A percentile compares a stretch with the other conserved stretches of the same genome.
These are phyloP conservation scores for Drosophila hydei DNA, from an alignment of 1,140 invertebrate genomes.

Conservation along the genomic window DNA sequence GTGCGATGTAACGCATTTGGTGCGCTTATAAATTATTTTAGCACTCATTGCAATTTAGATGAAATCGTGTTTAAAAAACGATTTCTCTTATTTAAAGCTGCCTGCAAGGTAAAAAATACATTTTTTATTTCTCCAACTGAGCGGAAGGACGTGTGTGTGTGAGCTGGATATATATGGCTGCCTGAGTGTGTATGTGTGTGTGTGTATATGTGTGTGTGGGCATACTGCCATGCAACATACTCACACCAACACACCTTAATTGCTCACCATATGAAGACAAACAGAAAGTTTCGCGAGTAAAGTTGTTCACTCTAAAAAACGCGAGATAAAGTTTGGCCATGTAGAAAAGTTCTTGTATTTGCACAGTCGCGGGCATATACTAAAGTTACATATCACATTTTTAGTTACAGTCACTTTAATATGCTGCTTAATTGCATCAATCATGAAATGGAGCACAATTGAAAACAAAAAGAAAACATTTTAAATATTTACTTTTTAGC, in stretches of 20 bases:
- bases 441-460: neutral
- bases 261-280: slow-evolving; percentile 36
- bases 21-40: slow-evolving; percentile 62
- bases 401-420: neutral
- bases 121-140: slow-evolving; percentile 20
- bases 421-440: neutral
- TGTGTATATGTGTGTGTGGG: neutral
- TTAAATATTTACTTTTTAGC: too few species aligned
- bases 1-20: slow-evolving; percentile 38
- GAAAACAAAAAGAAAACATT: neutral
- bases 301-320: slow-evolving; percentile 2
- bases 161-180: neutral
- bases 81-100: slow-evolving; percentile 19
- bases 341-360: neutral
- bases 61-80: slow-evolving; percentile 47
- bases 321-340: too few species aligned
- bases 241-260: slow-evolving; percentile 54
- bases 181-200: neutral
- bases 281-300: slow-evolving; percentile 24
- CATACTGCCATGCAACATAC: slow-evolving; percentile 5
- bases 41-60: slow-evolving; percentile 64
- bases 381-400: neutral
- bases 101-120: slow-evolving; percentile 35
- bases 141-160: neutral
- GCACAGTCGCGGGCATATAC: neutral